Conservation (phyloP, 2,888 invertebrate genomes). For the Amphimallon solstitiale region DNA sequence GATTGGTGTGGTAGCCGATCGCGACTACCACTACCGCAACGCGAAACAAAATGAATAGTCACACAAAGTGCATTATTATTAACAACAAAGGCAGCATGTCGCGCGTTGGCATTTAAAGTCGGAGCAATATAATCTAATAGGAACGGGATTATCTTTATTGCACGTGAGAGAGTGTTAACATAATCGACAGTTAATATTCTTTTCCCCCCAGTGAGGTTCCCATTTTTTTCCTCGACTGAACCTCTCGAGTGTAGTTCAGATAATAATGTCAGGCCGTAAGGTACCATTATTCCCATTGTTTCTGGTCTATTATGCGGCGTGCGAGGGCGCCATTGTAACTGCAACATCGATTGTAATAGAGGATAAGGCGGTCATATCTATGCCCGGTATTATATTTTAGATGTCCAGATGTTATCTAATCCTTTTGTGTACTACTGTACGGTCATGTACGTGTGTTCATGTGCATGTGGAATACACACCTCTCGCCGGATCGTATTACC, state of each 20-base stretch:
- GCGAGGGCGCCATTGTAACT: conserved; percentile 35
- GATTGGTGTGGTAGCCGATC: background rate
- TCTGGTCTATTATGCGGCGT: conserved; percentile 32
- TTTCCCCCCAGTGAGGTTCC: background rate
- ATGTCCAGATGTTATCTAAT: conserved; percentile 12
- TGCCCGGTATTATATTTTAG: conserved; percentile 8
- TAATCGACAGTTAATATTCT: conserved; percentile 9
- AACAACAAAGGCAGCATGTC: conserved; percentile 3
- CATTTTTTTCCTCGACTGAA: background rate
- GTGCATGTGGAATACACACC: background rate
- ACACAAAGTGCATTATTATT: background rate
- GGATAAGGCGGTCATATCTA: conserved; percentile 22
- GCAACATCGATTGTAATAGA: conserved; percentile 24
- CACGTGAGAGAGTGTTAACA: conserved; percentile 13
- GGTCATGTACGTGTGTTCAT: background rate
- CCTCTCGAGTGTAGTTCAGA: conserved; percentile 13
- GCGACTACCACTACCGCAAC: background rate
- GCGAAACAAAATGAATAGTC: background rate
- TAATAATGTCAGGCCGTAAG: conserved; percentile 22
- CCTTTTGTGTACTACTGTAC: background rate
- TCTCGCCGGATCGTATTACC: background rate
- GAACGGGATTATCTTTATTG: background rate
- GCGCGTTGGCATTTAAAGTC: conserved; percentile 11
- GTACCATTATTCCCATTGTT: conserved; percentile 37
- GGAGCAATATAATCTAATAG: background rate